Evolutionary conservation across 1,140 invertebrate genomes (phyloP).

Genomic region (Dolichoris vasculosae): DNA sequence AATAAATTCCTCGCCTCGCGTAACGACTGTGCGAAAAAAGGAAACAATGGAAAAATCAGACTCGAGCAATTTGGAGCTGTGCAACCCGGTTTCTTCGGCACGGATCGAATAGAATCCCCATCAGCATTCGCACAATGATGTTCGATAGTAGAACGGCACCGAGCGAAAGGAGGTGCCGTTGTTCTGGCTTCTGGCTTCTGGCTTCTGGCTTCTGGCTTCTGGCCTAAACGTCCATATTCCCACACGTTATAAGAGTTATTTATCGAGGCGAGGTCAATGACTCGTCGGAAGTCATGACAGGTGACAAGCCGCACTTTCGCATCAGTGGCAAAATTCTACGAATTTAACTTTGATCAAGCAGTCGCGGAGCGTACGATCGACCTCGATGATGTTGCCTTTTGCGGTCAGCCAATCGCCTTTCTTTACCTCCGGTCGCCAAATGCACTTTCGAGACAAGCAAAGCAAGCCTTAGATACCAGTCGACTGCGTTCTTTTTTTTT

Average conservation of each 20-base stretch:
- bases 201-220: no score
- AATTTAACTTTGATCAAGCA: conserved; percentile 43
- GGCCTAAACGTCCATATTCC: conserved; percentile 13
- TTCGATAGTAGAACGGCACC: not conserved
- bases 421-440: not conserved
- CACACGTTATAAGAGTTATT: conserved; percentile 29
- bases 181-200: no score
- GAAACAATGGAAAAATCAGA: not conserved
- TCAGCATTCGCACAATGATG: conserved; percentile 34
- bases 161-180: conserved; percentile 37
- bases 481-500: not conserved
- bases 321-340: conserved; percentile 54
- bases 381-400: conserved; percentile 24
- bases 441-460: not conserved
- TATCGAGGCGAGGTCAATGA: conserved; percentile 57
- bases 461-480: not conserved
- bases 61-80: not conserved
- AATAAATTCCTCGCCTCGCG: not conserved
- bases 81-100: not conserved
- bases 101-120: not conserved
- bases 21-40: not conserved
- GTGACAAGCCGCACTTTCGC: conserved; percentile 46
- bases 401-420: conserved; percentile 18
- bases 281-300: conserved; percentile 33
- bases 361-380: conserved; percentile 24